Conservation (phyloP, 2,888 invertebrate species). For the Lydus trimaculatus region DNA sequence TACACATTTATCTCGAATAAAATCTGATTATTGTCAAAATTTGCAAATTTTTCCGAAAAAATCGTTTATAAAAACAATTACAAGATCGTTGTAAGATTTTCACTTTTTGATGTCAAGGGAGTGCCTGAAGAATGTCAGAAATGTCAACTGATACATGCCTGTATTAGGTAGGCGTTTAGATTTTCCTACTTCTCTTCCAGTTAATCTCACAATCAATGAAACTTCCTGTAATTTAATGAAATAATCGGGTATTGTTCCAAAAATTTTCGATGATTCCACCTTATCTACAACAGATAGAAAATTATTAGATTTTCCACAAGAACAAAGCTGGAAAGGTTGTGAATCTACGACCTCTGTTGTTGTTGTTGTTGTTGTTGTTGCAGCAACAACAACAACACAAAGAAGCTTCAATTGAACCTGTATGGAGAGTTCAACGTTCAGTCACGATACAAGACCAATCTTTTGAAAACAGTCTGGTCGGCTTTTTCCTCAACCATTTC, state of each 20-base stretch:
- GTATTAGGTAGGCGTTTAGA: constrained; percentile 1
- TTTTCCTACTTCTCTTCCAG: background rate
- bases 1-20: background rate
- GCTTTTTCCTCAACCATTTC: background rate
- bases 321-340: background rate
- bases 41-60: background rate
- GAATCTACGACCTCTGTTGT: constrained; percentile 17
- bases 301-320: background rate
- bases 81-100: background rate
- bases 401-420: constrained; percentile 17
- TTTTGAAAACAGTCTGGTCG: background rate
- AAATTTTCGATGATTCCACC: too few relatives aligned
- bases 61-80: background rate
- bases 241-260: background rate
- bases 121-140: constrained; percentile 28
- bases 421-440: constrained; percentile 31
- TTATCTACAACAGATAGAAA: background rate
- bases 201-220: background rate
- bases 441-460: constrained; percentile 23
- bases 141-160: constrained; percentile 16
- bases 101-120: constrained; percentile 17
- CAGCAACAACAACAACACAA: constrained; percentile 16
- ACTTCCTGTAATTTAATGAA: background rate
- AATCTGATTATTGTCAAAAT: background rate
- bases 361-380: constrained; percentile 15